Percentiles rank a stretch among this genome's conserved stretches.
These are phyloP conservation scores for Drosophila lacteicornis DNA, from an alignment of 1,140 invertebrate genomes.

Conservation along the genomic window DNA sequence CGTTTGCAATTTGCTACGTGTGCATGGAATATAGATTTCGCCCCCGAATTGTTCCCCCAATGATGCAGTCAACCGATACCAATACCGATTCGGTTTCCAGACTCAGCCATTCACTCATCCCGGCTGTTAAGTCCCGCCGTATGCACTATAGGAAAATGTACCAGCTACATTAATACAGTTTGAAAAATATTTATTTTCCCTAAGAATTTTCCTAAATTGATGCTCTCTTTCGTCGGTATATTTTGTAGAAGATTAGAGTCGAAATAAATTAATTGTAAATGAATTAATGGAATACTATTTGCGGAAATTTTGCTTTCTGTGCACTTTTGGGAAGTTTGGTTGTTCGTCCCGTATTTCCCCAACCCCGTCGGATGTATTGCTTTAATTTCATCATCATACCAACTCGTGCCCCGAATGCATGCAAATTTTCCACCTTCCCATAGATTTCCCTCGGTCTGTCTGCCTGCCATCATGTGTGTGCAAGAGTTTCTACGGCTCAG, in stretches of 20 bases:
- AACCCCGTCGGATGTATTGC: constrained; percentile 54
- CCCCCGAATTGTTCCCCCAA: constrained; percentile 42
- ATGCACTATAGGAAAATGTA: constrained; percentile 2
- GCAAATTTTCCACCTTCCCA: constrained; percentile 50
- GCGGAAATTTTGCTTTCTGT: background rate
- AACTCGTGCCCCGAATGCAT: constrained; percentile 60
- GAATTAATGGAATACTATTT: too few relatives aligned
- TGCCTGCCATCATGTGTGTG: constrained; percentile 18
- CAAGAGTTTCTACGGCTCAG: constrained; percentile 38
- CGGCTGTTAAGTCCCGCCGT: background rate
- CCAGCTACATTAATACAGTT: too few relatives aligned
- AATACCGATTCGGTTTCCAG: constrained; percentile 27
- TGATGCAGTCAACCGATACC: constrained; percentile 54
- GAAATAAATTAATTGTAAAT: too few relatives aligned
- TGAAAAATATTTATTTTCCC: background rate
- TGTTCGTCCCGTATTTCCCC: background rate
- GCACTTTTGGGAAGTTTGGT: background rate
- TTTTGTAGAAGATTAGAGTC: too few relatives aligned
- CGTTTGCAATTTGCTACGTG: constrained; percentile 81
- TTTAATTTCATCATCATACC: constrained; percentile 75
- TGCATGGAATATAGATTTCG: constrained; percentile 69
- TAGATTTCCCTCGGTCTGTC: background rate
- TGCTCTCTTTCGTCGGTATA: too few relatives aligned
- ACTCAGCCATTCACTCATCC: constrained; percentile 30
- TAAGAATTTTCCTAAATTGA: too few relatives aligned